Evolutionary conservation across 1,140 invertebrate species (phyloP), one percentile per base, ranked within the genome.

Genomic region (Hylyphantes graminicola): DNA sequence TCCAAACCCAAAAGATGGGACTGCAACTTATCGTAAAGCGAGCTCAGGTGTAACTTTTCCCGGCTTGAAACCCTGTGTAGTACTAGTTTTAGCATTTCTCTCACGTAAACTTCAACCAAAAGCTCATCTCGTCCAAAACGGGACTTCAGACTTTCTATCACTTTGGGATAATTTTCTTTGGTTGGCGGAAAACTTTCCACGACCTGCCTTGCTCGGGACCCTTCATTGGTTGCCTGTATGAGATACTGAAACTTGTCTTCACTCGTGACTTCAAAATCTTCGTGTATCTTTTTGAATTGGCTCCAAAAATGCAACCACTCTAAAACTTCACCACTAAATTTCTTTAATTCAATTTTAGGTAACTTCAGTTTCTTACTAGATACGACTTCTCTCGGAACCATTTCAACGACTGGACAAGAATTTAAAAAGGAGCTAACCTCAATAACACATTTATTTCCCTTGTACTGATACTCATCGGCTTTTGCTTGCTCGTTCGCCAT

Each of bases 201-300:
- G n/a, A 51, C 61, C 15, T 77, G 8, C n/a, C 35, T 13, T 17
- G 59, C 59, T 51, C 50, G 15, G 9, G 53, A 35, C n/a, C 17
- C 59, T 3, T 3, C 21, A 51, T 12, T n/a, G 6, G 50, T 21
- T 7, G 8, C 8, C 55, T 53, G 54, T 51, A 64, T 21, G 9
- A 77, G 6, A 51, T 77, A 64, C 8, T 54, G 74, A 53, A 50
- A 77, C 13, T 77, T 77, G 17, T 77, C 55, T 65, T 77, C 74
- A 12, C 2, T 15, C 17, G 57, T 17, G 9, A 64, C 0, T 7
- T 64, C 74, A n/a, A n/a, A 15, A 64, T 77, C 59, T n/a, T 17
- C 2, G 64, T 64, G 59, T 48, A 53, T 65, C 4, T 57, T 7
- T 12, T 50, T n/a, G 13, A 77, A 77, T 53, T 76, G 57, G 35